Base-by-base conservation (phyloP, 2,113 vertebrate genomes). In the Psittacus erithacus region DNA sequence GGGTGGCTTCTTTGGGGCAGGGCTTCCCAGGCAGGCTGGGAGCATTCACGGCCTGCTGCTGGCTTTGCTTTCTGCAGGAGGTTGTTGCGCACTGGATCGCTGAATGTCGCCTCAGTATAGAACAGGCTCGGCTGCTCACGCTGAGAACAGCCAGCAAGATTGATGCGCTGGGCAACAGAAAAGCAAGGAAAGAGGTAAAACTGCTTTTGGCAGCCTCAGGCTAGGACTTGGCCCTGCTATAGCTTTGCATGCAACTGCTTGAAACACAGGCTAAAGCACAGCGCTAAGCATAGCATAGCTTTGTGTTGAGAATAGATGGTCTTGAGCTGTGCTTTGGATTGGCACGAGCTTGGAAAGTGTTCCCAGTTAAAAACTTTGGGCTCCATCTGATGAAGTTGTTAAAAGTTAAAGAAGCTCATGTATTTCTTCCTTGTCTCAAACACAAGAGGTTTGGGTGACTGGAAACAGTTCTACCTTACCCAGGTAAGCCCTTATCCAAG, bases 51-150 rank as follows among this genome's bases (percentile, higher is more conserved):
- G 57, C 13, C 57, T 35, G 57, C 33, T 59, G 57, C 57, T 35
- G 82, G 19, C 70, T 93, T 67, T 71, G 67, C 20, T 38, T 68
- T 76, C 70, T 65, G 7, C 95, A 99, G 99, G 99, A 99, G 60
- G 99, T 98, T 4, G 95, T 99, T 50, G 98, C 99, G n/a, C 99
- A 99, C 96, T 99, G 99, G 99, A 99, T 99, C 24, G 99, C 99
- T 0, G 98, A 99, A 76, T 99, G 99, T 64, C 98, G 98, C 60
- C 98, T 99, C n/a, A 92, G 98, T 92, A 99, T 99, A 14, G 98
- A 99, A 28, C 98, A 99, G 96, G 98, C 99, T 10, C 98, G 99
- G 33, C 96, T 99, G 92, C 97, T 99, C 78, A 99, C 98, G 0
- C 97, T 99, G 5, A 97, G 98, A n/a, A 98, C 99, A 7, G 99